Conservation (phyloP, 2,113 vertebrate species). For the Pseudorasbora parva region DNA sequence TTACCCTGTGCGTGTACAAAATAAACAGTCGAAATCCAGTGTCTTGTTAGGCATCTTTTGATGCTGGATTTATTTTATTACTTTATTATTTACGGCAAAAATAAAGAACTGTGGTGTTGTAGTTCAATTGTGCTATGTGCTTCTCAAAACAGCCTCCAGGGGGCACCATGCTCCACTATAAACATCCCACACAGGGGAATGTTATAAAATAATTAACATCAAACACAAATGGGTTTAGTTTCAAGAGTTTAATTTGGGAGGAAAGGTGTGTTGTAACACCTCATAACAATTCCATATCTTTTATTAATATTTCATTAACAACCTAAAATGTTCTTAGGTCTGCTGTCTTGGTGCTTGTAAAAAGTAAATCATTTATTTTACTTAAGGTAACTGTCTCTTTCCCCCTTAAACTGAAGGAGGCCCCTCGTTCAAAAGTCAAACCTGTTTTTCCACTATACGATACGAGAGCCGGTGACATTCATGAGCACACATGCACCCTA, state of each 20-base stretch:
- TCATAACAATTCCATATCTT: background rate
- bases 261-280: background rate
- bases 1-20: background rate
- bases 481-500: background rate
- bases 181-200: background rate
- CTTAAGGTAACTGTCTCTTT: background rate
- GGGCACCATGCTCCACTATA: conserved; percentile 22
- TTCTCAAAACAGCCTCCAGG: conserved; percentile 15
- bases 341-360: background rate
- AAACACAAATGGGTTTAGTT: background rate
- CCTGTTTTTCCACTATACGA: conserved; percentile 67
- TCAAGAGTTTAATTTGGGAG: background rate
- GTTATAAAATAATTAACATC: background rate
- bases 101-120: background rate
- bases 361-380: conserved; percentile 24
- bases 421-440: conserved; percentile 60
- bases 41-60: background rate
- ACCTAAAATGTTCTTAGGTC: background rate
- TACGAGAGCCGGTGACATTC: conserved; percentile 46
- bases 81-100: background rate
- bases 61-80: background rate
- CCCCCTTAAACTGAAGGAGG: background rate
- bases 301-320: conserved; percentile 38
- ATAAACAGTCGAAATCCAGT: background rate
- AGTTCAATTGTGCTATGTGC: background rate